phyloP scores from a whole-genome alignment of 2,113 vertebrate genomes.

The Anser brachyrhynchus region DNA sequence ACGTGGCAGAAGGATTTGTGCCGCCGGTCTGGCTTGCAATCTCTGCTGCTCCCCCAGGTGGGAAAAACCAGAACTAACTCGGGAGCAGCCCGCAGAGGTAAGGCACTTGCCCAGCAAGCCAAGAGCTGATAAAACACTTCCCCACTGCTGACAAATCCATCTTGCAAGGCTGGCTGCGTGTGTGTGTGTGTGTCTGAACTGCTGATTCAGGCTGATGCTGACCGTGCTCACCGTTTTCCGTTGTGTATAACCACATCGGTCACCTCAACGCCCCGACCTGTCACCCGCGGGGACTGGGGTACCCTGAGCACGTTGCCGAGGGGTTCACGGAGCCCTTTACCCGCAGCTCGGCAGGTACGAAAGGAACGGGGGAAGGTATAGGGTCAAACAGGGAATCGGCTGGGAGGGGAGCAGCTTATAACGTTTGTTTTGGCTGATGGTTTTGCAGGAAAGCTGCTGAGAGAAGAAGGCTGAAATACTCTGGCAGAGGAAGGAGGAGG shows the following conservation, averaged over 20 bases:
- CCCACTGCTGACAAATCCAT: neutral
- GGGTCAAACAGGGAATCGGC: neutral
- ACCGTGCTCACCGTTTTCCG: neutral
- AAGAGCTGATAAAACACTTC: neutral
- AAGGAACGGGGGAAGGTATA: neutral
- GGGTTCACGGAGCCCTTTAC: neutral
- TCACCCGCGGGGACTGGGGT: neutral
- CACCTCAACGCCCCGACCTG: neutral
- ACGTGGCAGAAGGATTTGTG: neutral
- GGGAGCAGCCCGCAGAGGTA: neutral
- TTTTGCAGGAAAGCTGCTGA: neutral
- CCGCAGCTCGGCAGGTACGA: neutral
- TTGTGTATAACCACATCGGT: fast-evolving
- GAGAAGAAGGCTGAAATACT: neutral
- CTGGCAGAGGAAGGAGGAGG: neutral
- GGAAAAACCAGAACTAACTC: constrained; percentile 48
- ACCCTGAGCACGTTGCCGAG: too few species aligned
- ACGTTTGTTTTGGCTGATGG: neutral
- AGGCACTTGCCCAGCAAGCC: neutral
- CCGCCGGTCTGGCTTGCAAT: neutral
- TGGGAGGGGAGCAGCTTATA: neutral
- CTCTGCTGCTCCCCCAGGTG: constrained; percentile 67
- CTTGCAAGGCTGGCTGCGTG: neutral
- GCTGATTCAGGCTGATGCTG: neutral
- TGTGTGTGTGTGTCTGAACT: neutral